Evolutionary conservation across 2,113 vertebrate species (phyloP), one percentile per base, ranked within the genome.

Genomic region (Bos javanicus): DNA sequence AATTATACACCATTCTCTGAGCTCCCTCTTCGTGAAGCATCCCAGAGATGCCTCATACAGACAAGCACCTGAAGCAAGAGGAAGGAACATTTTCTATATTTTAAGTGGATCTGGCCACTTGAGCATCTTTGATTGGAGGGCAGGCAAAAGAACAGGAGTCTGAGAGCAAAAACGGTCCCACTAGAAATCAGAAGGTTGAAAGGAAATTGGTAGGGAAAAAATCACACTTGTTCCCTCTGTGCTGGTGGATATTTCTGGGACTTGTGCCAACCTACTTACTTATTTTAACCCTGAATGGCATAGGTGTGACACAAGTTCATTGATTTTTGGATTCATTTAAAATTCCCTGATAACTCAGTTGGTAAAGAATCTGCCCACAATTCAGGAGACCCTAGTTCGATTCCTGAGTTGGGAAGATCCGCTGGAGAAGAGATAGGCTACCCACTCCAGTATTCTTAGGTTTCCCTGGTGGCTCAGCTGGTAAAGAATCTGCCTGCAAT

Each of bases 191-290:
- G 52, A 39, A 94, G 80, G 95, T 94, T 95, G 84, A 90, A 80
- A 97, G 94, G 83, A 97, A 97, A 97, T 93, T 94, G 93, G 86
- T 60, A 94, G 83, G 83, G 62, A 60, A 80, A 90, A 94, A 97
- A 96, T 97, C 89, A 67, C 91, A 95, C 91, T 88, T 95, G 83
- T 97, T 97, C 94, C 96, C 97, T 95, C 43, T 93, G 91, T 59
- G 93, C 95, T 57, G 64, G 28, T 84, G 78, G 91, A 84, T 93
- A 82, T 97, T 97, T 91, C 95, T 16, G 97, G 81, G 95, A 92
- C 84, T 98, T 96, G 81, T 98, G 96, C 84, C 94, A 98, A 97
- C 94, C 97, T 97, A 97, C 97, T 97, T 97, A 97, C 92, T 97
- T 95, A 95, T 94, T 98, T 98, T 98, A 97, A 95, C 78, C 78